phyloP scores from a whole-genome alignment of 2,113 vertebrate genomes.

The Cyanistes caeruleus region DNA sequence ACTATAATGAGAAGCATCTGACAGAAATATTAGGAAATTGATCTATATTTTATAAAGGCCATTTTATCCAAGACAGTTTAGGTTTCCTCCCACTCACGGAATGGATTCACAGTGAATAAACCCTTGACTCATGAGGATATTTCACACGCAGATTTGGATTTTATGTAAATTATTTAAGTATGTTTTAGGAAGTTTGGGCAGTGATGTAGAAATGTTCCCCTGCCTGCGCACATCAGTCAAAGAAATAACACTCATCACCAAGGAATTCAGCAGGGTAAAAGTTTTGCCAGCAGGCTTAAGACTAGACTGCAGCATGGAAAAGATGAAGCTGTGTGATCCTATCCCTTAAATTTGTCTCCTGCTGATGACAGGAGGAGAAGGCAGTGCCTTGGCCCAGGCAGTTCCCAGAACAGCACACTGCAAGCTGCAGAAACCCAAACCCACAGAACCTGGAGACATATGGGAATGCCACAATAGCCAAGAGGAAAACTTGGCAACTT shows the following conservation, averaged over 20 bases:
- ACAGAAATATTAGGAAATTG: slow-evolving; percentile 38
- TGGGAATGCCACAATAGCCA: rapidly evolving
- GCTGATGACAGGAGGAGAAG: neutral
- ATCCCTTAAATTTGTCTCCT: neutral
- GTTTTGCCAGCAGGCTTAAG: neutral
- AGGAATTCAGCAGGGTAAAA: neutral
- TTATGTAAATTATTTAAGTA: slow-evolving; percentile 59
- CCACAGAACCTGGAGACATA: rapidly evolving
- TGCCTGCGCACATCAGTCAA: neutral
- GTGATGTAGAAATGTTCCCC: neutral
- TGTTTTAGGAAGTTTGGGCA: slow-evolving; percentile 23
- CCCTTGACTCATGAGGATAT: slow-evolving; percentile 12
- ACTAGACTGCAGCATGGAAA: neutral
- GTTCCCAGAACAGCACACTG: neutral
- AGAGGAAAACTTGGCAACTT: neutral
- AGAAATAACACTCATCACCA: neutral
- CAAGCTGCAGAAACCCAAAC: neutral
- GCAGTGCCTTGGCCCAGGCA: neutral
- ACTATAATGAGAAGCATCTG: neutral
- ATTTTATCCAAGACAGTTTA: slow-evolving; percentile 14
- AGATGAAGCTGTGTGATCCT: neutral
- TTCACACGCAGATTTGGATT: slow-evolving; percentile 51
- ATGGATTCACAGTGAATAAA: slow-evolving; percentile 25
- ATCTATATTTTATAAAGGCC: slow-evolving; percentile 37
- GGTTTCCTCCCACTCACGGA: slow-evolving; percentile 28